Conservation (phyloP, 2,797 vertebrate genomes). For the Serranus cabrilla region DNA sequence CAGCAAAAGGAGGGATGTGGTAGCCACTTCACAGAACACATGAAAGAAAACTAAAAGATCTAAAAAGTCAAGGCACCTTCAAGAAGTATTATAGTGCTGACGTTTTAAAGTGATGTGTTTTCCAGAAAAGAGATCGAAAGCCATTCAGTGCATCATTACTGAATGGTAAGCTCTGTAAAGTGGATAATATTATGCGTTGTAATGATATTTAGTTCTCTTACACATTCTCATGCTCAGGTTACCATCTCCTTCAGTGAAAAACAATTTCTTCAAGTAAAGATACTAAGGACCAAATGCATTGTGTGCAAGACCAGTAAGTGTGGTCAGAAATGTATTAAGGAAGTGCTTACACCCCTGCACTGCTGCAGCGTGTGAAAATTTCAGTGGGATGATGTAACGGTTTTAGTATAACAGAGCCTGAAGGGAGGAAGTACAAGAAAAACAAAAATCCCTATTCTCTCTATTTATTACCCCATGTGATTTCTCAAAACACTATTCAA, state of each 20-base stretch:
- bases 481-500: constrained; percentile 9
- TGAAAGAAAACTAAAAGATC: not conserved
- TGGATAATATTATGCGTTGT: not conserved
- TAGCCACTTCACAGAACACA: no score
- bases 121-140: no score
- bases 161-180: not conserved
- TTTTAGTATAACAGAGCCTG: constrained; percentile 50
- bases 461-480: not conserved
- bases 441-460: not conserved
- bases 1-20: not conserved
- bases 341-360: constrained; percentile 62
- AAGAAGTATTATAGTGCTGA: not conserved
- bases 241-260: not conserved
- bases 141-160: no score
- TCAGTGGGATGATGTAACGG: constrained; percentile 69
- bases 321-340: constrained; percentile 39
- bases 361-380: constrained; percentile 63
- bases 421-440: constrained; percentile 2
- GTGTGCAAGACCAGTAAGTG: constrained; percentile 29
- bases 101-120: not conserved
- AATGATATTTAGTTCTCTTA: not conserved
- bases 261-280: not conserved
- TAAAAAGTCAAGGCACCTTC: not conserved
- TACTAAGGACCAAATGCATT: not conserved
- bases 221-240: not conserved